Conservation (phyloP, 1,140 invertebrate genomes). For the Dermatophagoides farinae region DNA sequence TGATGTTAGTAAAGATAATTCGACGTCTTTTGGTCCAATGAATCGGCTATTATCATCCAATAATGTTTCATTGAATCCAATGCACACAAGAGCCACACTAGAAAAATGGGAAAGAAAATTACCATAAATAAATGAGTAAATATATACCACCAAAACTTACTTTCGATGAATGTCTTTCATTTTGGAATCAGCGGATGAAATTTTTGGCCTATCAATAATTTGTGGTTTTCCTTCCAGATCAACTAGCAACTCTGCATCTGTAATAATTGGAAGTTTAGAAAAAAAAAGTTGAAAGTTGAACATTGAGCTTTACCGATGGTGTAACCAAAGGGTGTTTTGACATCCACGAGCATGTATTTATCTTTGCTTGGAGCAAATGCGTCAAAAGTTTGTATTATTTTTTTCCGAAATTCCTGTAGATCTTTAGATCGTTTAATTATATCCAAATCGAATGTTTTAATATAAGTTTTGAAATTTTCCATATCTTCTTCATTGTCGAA, state of each 20-base stretch:
- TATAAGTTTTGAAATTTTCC: background rate
- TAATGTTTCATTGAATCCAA: constrained; percentile 7
- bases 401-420: background rate
- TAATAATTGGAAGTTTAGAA: background rate
- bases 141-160: background rate
- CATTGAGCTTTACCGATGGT: background rate
- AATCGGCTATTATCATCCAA: background rate
- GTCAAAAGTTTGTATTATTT: background rate
- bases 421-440: background rate
- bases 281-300: background rate
- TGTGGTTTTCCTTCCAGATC: background rate
- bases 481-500: background rate
- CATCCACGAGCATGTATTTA: background rate
- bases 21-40: background rate
- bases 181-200: too few relatives aligned
- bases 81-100: constrained; percentile 5
- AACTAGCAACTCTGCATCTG: background rate
- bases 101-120: background rate
- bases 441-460: background rate
- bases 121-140: background rate
- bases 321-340: background rate
- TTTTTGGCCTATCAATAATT: background rate
- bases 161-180: background rate
- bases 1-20: background rate
- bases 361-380: background rate